Base-by-base conservation (phyloP, 2,113 vertebrate genomes). In the Nyctibius bracteatus region DNA sequence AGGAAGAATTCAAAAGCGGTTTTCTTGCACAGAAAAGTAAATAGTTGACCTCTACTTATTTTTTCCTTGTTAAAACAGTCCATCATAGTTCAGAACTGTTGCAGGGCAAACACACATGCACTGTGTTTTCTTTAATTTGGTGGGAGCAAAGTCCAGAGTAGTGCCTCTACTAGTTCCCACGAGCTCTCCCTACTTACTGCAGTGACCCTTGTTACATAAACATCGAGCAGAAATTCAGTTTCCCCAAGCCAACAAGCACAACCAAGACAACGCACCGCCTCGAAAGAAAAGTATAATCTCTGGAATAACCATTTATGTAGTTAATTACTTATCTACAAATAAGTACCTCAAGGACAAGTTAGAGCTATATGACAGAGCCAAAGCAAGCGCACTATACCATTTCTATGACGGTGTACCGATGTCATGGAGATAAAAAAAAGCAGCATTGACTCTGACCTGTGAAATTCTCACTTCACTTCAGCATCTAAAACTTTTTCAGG, bases 191-290 rank as follows among this genome's bases (percentile, higher is more conserved):
- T 46, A 27, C 94, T 95, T 68, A 89, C 93, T 72, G 88, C 93
- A 44, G 58, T 98, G 98, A 98, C 98, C 97, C 96, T 93, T 95
- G 93, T 75, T 95, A 95, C 12, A 91, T 92, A 98, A 98, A 97
- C 97, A 97, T 4, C 57, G 12, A 66, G 61, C 95, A 97, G 95
- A 91, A 92, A 91, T 33, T 63, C 94, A 91, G 94, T 25, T 92
- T 84, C 95, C 91, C 83, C 8, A 12, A 66, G 88, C 88, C 92
- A 93, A 25, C 12, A 7, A 37, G 90, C 47, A 62, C 35, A 85
- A 43, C 20, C 0, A 0, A 81, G 65, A 68, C 0, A 2, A 83
- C 58, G 33, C 75, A 25, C 30, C 0, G 7, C 78, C 58, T 24
- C 2, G 44, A 43, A 79, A 57, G 67, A 44, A 52, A 30, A 95